A percentile compares a stretch with the other conserved stretches of the same genome.
Evolutionary conservation across 2,888 invertebrate species (phyloP).

Genomic region (Tenthredo notha): DNA sequence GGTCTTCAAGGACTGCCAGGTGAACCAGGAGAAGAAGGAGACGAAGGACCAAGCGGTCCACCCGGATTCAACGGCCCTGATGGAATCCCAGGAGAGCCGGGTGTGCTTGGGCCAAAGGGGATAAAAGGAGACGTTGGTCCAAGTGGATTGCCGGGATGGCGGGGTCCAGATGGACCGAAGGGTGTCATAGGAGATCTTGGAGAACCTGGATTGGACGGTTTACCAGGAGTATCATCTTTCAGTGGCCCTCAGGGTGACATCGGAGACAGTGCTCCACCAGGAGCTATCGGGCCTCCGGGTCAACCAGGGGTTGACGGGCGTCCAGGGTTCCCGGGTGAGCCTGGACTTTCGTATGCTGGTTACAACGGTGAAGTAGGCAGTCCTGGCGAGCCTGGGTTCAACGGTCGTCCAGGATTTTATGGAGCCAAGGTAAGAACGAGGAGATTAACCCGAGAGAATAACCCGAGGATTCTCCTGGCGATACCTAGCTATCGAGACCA

Average conservation of each 20-base stretch:
- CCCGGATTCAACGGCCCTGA: constrained; percentile 83
- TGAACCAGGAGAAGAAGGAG: constrained; percentile 78
- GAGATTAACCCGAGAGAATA: no score
- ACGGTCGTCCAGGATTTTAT: constrained; percentile 74
- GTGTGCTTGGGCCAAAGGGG: constrained; percentile 84
- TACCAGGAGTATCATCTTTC: constrained; percentile 83
- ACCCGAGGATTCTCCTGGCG: neutral
- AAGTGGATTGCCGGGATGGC: constrained; percentile 83
- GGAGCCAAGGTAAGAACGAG: constrained; percentile 75
- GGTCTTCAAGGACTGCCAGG: constrained; percentile 81
- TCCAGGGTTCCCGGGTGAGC: constrained; percentile 84
- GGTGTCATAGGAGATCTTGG: constrained; percentile 85
- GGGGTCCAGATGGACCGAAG: constrained; percentile 81
- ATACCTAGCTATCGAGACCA: neutral
- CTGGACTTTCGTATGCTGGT: constrained; percentile 78
- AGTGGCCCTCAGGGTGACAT: constrained; percentile 86
- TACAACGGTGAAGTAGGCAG: constrained; percentile 65
- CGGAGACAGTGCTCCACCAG: constrained; percentile 85
- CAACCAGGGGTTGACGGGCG: constrained; percentile 86
- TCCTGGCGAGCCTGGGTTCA: constrained; percentile 74
- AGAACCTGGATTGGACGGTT: constrained; percentile 82
- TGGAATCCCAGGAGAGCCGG: constrained; percentile 78
- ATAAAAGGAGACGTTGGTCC: constrained; percentile 87
- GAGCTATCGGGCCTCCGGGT: constrained; percentile 84
- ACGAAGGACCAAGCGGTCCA: constrained; percentile 81